These are phyloP conservation scores for Zootoca vivipara DNA, from an alignment of 2,113 vertebrate genomes.

Conservation along the genomic window DNA sequence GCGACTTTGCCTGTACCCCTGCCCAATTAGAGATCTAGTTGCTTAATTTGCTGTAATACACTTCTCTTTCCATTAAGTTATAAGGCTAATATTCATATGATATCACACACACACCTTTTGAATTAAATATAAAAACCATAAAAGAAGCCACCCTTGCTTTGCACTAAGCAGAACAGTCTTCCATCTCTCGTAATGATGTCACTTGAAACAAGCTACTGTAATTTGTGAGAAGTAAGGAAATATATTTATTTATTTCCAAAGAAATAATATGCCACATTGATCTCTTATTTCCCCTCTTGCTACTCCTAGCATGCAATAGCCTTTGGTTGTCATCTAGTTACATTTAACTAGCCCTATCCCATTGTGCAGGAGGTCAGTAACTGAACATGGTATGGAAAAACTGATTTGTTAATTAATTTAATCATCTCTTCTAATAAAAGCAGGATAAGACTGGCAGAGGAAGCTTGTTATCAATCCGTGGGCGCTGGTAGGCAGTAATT, in stretches of 20 bases:
- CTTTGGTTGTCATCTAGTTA: slow-evolving; percentile 56
- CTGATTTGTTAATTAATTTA: slow-evolving; percentile 81
- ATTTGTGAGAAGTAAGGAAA: neutral
- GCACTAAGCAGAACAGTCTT: neutral
- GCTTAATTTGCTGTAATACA: too few relatives aligned
- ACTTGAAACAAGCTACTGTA: neutral
- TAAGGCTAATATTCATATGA: too few relatives aligned
- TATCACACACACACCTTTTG: neutral
- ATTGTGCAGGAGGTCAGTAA: slow-evolving; percentile 68
- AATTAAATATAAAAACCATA: neutral
- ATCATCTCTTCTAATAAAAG: slow-evolving; percentile 82
- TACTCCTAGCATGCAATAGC: slow-evolving; percentile 30
- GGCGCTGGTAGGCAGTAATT: slow-evolving; percentile 90
- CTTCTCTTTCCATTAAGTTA: too few relatives aligned
- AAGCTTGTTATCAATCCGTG: slow-evolving; percentile 76
- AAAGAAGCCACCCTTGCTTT: neutral
- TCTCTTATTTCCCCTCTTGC: slow-evolving; percentile 25
- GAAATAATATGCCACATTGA: slow-evolving; percentile 14
- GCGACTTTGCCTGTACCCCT: neutral
- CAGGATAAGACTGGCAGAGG: slow-evolving; percentile 83
- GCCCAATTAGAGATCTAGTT: neutral
- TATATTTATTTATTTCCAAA: slow-evolving; percentile 52
- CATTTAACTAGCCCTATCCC: slow-evolving; percentile 43
- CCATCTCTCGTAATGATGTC: neutral
- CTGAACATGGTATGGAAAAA: slow-evolving; percentile 67